Conservation (phyloP, 1,140 invertebrate genomes). For the Pomacea maculata region DNA sequence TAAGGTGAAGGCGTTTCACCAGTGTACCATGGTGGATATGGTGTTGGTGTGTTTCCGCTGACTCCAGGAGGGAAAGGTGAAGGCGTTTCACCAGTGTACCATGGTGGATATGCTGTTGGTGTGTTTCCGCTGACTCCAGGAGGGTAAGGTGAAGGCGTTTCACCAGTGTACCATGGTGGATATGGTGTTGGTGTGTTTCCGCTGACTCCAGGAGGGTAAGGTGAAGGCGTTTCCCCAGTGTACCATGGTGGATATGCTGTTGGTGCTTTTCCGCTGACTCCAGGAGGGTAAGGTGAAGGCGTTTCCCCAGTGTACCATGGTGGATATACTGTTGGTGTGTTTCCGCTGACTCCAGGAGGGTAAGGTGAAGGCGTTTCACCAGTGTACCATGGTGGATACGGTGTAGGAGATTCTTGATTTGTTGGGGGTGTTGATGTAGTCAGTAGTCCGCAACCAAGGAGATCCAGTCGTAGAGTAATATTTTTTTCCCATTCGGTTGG, state of each 20-base stretch:
- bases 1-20: not conserved
- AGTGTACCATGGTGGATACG: constrained; percentile 20
- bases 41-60: constrained; percentile 12
- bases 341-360: not conserved
- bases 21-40: constrained; percentile 20
- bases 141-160: not conserved
- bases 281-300: constrained; percentile 17
- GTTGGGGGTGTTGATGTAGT: not conserved
- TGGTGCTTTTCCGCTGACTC: not conserved
- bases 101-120: constrained; percentile 18
- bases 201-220: too few relatives aligned
- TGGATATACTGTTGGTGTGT: constrained; percentile 14
- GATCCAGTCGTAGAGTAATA: constrained; percentile 45
- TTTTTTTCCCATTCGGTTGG: constrained; percentile 46
- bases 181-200: too few relatives aligned
- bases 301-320: constrained; percentile 21
- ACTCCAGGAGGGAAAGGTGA: constrained; percentile 14
- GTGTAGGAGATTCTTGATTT: not conserved
- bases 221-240: too few relatives aligned
- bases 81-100: constrained; percentile 22
- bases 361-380: constrained; percentile 1
- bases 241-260: too few relatives aligned
- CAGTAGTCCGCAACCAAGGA: constrained; percentile 18
- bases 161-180: too few relatives aligned
- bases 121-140: not conserved